Percentiles rank a stretch among this genome's conserved stretches.
These are phyloP conservation scores for Cataglyphis altisquamis DNA, from an alignment of 2,888 invertebrate species.

Conservation along the genomic window DNA sequence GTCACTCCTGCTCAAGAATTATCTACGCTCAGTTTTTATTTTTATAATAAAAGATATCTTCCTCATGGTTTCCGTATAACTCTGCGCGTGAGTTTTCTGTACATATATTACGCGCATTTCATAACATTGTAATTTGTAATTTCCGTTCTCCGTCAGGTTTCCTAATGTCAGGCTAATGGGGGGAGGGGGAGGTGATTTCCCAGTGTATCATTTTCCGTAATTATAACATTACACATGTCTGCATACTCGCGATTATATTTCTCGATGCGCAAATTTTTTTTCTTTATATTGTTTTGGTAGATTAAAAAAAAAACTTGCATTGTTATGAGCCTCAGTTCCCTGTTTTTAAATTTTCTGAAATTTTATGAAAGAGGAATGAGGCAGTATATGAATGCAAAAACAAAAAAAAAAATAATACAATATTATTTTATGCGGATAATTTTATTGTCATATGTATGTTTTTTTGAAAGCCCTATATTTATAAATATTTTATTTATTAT, in stretches of 20 bases:
- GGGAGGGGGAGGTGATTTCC: too few relatives aligned
- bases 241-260: background rate
- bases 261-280: background rate
- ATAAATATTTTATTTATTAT: background rate
- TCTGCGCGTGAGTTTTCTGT: background rate
- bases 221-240: constrained; percentile 7
- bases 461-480: background rate
- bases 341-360: background rate
- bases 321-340: background rate
- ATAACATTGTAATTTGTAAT: background rate
- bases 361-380: background rate
- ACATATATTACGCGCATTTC: background rate
- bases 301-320: background rate
- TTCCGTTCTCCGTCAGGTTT: background rate
- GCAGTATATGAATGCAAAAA: background rate
- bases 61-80: background rate
- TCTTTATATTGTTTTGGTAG: background rate
- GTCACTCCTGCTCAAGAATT: background rate
- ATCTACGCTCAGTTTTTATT: background rate
- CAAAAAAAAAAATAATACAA: too few relatives aligned
- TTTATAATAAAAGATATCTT: background rate
- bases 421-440: background rate
- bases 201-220: constrained; percentile 30
- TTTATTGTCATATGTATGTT: background rate
- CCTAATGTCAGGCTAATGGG: background rate